These are phyloP conservation scores for Catocala nupta DNA, from an alignment of 2,888 invertebrate genomes.

Conservation along the genomic window DNA sequence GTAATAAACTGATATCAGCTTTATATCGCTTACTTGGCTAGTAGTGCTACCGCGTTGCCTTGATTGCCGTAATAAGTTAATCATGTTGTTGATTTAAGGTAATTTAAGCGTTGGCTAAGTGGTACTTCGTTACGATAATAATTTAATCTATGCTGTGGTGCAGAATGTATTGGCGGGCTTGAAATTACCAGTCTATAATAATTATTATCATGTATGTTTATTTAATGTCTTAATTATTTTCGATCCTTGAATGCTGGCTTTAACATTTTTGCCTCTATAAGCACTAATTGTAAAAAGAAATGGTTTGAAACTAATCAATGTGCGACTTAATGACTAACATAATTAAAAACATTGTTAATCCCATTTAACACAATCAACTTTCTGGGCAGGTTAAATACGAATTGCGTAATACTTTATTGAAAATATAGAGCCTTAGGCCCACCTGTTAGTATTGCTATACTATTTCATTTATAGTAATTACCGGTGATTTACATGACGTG, in stretches of 20 bases:
- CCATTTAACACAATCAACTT: slow-evolving; percentile 43
- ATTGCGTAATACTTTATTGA: slow-evolving; percentile 48
- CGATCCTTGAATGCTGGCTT: no score
- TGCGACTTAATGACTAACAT: neutral
- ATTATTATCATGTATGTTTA: neutral
- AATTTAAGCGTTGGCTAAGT: slow-evolving; percentile 7
- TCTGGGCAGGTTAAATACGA: slow-evolving; percentile 40
- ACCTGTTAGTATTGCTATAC: slow-evolving; percentile 47
- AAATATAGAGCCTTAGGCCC: slow-evolving; percentile 48
- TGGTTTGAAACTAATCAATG: neutral
- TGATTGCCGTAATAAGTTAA: slow-evolving; percentile 41
- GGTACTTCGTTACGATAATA: slow-evolving; percentile 8
- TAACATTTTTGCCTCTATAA: no score
- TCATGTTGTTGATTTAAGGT: slow-evolving; percentile 18
- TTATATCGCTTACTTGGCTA: slow-evolving; percentile 37
- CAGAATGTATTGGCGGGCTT: neutral
- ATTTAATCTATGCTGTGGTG: neutral
- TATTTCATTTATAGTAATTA: slow-evolving; percentile 52
- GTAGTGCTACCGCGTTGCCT: slow-evolving; percentile 24
- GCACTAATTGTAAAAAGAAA: no score
- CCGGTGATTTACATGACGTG: slow-evolving; percentile 60
- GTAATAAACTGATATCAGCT: slow-evolving; percentile 47
- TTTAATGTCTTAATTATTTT: no score
- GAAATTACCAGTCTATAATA: neutral
- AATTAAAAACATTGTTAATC: slow-evolving; percentile 29